Evolutionary conservation across 2,113 vertebrate genomes (phyloP).

Genomic region (Noctilio leporinus): DNA sequence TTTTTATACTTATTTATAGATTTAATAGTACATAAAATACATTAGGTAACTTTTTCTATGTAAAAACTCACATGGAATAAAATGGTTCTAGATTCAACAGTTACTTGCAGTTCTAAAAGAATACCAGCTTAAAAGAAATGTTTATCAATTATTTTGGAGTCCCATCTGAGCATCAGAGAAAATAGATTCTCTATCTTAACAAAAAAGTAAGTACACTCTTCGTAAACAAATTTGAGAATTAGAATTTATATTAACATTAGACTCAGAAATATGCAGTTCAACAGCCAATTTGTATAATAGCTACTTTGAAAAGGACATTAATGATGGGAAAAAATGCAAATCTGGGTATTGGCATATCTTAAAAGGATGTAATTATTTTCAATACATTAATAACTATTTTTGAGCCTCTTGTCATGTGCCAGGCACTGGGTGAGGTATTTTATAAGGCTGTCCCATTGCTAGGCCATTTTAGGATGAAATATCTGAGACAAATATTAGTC

Average conservation of each 20-base stretch:
- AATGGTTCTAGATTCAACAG: slow-evolving; percentile 52
- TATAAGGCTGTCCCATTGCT: background rate
- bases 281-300: slow-evolving; percentile 26
- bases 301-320: background rate
- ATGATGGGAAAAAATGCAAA: background rate
- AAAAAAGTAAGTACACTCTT: slow-evolving; percentile 19
- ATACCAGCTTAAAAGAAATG: slow-evolving; percentile 18
- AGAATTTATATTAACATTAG: slow-evolving; percentile 51
- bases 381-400: slow-evolving; percentile 34
- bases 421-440: background rate
- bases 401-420: background rate
- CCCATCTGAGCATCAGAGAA: slow-evolving; percentile 41
- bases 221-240: slow-evolving; percentile 67
- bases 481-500: background rate
- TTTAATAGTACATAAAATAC: slow-evolving; percentile 53
- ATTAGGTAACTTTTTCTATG: slow-evolving; percentile 54
- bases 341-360: background rate
- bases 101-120: slow-evolving; percentile 53
- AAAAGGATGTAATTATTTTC: background rate
- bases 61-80: slow-evolving; percentile 48
- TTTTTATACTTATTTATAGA: slow-evolving; percentile 31
- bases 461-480: background rate
- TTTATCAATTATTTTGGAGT: slow-evolving; percentile 59
- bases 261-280: slow-evolving; percentile 37
- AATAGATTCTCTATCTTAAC: slow-evolving; percentile 55